Base-by-base conservation (phyloP, 2,113 vertebrate species). In the Epinephelus lanceolatus region DNA sequence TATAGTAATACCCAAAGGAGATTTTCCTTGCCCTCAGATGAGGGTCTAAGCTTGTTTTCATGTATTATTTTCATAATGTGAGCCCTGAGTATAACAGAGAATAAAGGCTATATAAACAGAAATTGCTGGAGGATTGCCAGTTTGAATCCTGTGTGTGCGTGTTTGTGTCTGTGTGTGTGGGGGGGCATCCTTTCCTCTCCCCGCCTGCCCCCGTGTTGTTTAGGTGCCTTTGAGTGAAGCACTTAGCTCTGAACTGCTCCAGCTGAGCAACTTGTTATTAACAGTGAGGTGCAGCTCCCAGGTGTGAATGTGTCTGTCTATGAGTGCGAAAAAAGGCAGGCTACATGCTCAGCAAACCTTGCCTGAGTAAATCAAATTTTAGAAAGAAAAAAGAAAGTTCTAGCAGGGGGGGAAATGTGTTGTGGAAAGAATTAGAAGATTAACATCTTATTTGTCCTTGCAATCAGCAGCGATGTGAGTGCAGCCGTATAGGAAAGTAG, bases 231-330 rank as follows among this genome's bases (percentile, higher is more conserved):
- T 37, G 71, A 75, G 70, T 63, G 53, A 67, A 78, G 82, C 71
- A 69, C 76, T 82, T 57, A 71, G 49, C 73, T 71, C 63, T 42
- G 53, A 57, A 49, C 52, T 8, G 53, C 59, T 82, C 67, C 80
- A 85, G 79, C 76, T 82, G 80, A 88, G 76, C 70, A 40, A 40
- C 59, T 78, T 62, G 66, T 85, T 59, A 60, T 72, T 80, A 72
- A 82, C 74, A n/a, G 71, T 23, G 47, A 73, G 33, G 69, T 75
- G 65, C 18, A 65, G 71, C 57, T 86, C 60, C 74, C 80, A 83
- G 62, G 82, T 80, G 85, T 70, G n/a, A 67, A 40, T 27, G 47
- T 45, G 27, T 30, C 68, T 57, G 42, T 73, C 71, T 27, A 12
- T 53, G 66, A 57, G 60, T 69, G 78, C 49, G 53, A 68, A 71